Percentiles rank a stretch among this genome's conserved stretches.
Conservation (phyloP, 2,113 vertebrate genomes). For the Synodontis membranacea region DNA sequence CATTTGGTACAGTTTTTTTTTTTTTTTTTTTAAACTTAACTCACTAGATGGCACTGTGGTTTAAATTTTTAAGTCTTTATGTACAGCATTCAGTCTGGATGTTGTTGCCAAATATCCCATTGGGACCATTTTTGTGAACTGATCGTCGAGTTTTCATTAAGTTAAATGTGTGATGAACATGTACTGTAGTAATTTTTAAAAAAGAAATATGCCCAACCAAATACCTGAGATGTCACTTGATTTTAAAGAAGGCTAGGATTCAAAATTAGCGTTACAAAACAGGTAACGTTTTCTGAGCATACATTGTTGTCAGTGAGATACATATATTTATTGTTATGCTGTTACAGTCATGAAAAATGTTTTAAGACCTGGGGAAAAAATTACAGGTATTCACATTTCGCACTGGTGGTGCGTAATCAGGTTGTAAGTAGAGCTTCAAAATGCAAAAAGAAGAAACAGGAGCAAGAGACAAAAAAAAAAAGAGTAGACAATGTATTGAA, state of each 20-base stretch:
- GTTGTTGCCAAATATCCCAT: background rate
- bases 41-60: background rate
- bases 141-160: background rate
- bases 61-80: background rate
- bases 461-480: too few relatives aligned
- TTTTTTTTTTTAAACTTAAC: background rate
- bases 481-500: too few relatives aligned
- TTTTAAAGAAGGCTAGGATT: background rate
- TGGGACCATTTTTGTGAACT: background rate
- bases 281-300: too few relatives aligned
- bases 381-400: too few relatives aligned
- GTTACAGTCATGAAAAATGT: too few relatives aligned
- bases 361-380: too few relatives aligned
- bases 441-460: too few relatives aligned
- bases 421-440: too few relatives aligned
- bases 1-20: background rate
- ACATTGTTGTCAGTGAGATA: too few relatives aligned
- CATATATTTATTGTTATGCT: background rate
- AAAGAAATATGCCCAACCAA: background rate
- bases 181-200: background rate
- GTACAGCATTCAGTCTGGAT: background rate
- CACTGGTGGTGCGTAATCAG: too few relatives aligned
- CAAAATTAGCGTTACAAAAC: background rate
- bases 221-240: background rate
- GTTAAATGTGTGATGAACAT: background rate